phyloP scores from a whole-genome alignment of 2,888 invertebrate genomes.

The Orchestes rusci region DNA sequence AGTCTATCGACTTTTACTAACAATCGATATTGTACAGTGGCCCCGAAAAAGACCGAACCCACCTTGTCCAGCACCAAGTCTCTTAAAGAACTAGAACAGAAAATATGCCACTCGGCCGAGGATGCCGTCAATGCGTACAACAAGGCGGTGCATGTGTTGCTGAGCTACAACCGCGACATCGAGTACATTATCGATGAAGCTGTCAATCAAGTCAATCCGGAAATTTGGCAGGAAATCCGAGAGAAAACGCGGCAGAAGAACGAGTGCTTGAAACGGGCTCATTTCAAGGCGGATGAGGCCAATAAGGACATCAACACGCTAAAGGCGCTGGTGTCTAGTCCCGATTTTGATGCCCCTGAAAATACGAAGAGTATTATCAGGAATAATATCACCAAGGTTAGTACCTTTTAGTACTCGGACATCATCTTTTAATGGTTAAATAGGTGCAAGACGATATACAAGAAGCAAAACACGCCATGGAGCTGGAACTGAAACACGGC shows the following conservation, averaged over 20 bases:
- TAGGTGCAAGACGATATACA: constrained; percentile 51
- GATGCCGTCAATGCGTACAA: constrained; percentile 62
- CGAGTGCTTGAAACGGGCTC: constrained; percentile 49
- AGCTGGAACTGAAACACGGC: constrained; percentile 50
- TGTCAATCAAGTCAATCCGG: constrained; percentile 52
- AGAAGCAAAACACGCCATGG: constrained; percentile 52
- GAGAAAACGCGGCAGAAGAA: constrained; percentile 54
- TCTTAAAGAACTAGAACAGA: constrained; percentile 51
- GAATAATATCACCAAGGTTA: constrained; percentile 46
- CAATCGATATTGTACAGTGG: too few species aligned
- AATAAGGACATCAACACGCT: constrained; percentile 42
- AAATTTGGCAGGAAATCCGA: constrained; percentile 51
- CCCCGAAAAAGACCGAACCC: too few species aligned
- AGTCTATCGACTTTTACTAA: too few species aligned
- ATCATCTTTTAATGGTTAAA: not conserved
- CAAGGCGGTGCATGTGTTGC: constrained; percentile 52
- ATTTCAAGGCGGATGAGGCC: constrained; percentile 47
- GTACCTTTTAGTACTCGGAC: not conserved
- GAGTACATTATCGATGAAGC: constrained; percentile 55
- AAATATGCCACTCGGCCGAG: constrained; percentile 50
- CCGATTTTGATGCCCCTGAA: constrained; percentile 40
- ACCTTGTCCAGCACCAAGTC: constrained; percentile 42
- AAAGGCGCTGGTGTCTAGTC: constrained; percentile 41
- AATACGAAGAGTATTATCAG: constrained; percentile 47
- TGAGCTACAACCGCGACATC: constrained; percentile 51